These are phyloP conservation scores for Prosopocoilus inquinatus DNA, from an alignment of 2,888 invertebrate genomes.

Conservation along the genomic window DNA sequence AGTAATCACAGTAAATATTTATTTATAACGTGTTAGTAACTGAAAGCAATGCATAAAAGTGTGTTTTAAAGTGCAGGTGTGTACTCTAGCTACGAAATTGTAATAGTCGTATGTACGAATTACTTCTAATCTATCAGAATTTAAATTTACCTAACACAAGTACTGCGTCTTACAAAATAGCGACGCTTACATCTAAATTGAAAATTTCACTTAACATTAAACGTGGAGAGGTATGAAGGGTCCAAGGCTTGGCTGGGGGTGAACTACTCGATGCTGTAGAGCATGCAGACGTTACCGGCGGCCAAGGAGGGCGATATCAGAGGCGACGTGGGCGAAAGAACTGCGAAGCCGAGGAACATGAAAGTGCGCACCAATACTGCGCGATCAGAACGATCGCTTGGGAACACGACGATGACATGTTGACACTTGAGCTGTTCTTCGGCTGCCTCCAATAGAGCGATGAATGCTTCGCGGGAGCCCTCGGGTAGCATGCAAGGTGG, in stretches of 20 bases:
- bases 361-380: constrained; percentile 89
- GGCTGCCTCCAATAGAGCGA: constrained; percentile 91
- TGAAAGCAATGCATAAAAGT: constrained; percentile 1
- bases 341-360: constrained; percentile 94
- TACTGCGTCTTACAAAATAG: neutral
- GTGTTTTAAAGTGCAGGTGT: neutral
- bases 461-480: constrained; percentile 93
- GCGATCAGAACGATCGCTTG: constrained; percentile 72
- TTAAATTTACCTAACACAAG: neutral
- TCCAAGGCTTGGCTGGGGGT: constrained; percentile 35
- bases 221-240: constrained; percentile 8
- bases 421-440: constrained; percentile 87
- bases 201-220: neutral
- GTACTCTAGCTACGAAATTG: neutral
- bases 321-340: constrained; percentile 79
- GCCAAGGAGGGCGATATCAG: constrained; percentile 62
- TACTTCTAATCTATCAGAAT: neutral
- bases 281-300: constrained; percentile 48
- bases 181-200: too few species aligned
- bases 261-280: constrained; percentile 50
- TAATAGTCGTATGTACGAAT: constrained; percentile 1
- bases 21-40: constrained; percentile 3
- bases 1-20: constrained; percentile 4
- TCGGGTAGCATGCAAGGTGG: constrained; percentile 83
- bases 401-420: constrained; percentile 66